phyloP scores from a whole-genome alignment of 2,888 invertebrate genomes.

The Nomada flava region DNA sequence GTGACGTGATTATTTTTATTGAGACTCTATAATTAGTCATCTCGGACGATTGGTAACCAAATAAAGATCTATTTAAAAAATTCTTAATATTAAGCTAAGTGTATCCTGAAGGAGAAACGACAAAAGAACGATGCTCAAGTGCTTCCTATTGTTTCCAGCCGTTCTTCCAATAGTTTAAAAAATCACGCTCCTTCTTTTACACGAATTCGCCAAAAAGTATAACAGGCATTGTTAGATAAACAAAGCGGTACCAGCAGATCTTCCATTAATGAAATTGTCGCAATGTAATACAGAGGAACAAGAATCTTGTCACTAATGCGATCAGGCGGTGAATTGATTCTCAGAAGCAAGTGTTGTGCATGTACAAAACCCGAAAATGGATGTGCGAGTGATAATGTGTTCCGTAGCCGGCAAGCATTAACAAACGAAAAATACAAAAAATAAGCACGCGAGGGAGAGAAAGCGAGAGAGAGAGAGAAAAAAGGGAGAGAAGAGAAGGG shows the following conservation, averaged over 20 bases:
- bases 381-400: slow-evolving; percentile 72
- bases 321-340: slow-evolving; percentile 50
- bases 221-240: not conserved
- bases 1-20: not conserved
- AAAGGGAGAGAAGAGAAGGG: slow-evolving; percentile 25
- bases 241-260: not conserved
- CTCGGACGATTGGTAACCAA: not conserved
- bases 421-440: slow-evolving; percentile 33
- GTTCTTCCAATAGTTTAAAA: slow-evolving; percentile 46
- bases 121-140: slow-evolving; percentile 28
- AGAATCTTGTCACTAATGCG: slow-evolving; percentile 57
- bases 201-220: not conserved
- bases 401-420: slow-evolving; percentile 62
- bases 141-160: slow-evolving; percentile 53
- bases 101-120: not conserved
- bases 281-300: not conserved
- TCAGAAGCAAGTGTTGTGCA: slow-evolving; percentile 52
- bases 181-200: not conserved
- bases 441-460: slow-evolving; percentile 48
- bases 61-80: slow-evolving; percentile 6
- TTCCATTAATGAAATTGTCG: slow-evolving; percentile 40
- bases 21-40: not conserved
- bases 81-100: not conserved
- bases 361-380: slow-evolving; percentile 61
- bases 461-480: slow-evolving; percentile 28